Percentiles rank a stretch among this genome's conserved stretches.
phyloP scores from a whole-genome alignment of 2,113 vertebrate species.

The Gobiocypris rarus region DNA sequence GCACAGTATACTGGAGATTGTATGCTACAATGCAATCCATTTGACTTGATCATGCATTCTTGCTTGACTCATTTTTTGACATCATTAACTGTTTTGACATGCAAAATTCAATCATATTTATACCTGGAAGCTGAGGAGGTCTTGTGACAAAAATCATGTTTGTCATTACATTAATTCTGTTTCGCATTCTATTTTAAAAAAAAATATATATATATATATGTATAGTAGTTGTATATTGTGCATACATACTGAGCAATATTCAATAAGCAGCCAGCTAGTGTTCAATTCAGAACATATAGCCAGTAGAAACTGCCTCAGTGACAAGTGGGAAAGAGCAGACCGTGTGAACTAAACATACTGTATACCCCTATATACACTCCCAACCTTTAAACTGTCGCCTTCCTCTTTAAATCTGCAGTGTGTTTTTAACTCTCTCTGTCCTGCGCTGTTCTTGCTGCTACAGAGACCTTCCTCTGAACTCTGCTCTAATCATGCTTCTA shows the following conservation, averaged over 20 bases:
- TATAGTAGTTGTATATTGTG: no score
- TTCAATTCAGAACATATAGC: no score
- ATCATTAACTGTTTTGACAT: not conserved
- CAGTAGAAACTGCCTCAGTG: no score
- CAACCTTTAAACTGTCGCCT: not conserved
- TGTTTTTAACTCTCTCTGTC: conserved; percentile 27
- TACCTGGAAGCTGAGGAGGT: not conserved
- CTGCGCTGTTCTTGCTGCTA: conserved; percentile 45
- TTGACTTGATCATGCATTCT: not conserved
- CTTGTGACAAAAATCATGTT: not conserved
- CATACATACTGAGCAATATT: no score
- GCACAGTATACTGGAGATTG: not conserved
- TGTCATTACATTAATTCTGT: not conserved
- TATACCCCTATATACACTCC: not conserved
- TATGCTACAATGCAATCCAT: not conserved
- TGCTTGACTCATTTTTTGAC: not conserved
- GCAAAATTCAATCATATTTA: not conserved
- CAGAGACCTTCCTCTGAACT: conserved; percentile 52
- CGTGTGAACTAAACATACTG: no score
- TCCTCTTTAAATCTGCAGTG: conserved; percentile 57
- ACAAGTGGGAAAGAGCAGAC: no score
- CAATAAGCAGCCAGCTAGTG: no score
- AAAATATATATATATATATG: no score
- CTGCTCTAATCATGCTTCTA: conserved; percentile 61
- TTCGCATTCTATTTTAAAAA: not conserved